Conservation (phyloP, 2,113 vertebrate species). For the Gorsachius goisagi region DNA sequence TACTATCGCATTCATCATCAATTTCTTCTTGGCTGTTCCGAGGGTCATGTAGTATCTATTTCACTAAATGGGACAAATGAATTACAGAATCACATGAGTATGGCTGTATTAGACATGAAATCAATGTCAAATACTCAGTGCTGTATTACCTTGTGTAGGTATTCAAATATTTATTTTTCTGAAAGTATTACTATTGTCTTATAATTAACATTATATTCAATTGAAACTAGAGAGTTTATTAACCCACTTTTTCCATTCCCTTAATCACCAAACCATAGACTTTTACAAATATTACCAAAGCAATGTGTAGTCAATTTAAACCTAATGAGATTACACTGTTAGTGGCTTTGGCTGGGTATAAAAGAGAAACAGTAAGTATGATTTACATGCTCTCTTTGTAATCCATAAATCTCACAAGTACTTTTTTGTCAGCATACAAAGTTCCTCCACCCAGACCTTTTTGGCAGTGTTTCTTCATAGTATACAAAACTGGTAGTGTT, state of each 20-base stretch:
- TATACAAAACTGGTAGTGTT: neutral
- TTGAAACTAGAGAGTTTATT: slow-evolving; percentile 1
- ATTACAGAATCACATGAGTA: neutral
- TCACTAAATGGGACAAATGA: neutral
- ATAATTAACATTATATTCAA: slow-evolving; percentile 9
- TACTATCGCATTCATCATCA: neutral
- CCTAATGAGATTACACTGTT: slow-evolving; percentile 52
- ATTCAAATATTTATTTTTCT: slow-evolving; percentile 4
- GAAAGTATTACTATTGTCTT: slow-evolving; percentile 2
- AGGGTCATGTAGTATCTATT: neutral
- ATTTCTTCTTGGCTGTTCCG: slow-evolving; percentile 2
- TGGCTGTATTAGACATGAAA: neutral
- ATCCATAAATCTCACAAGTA: slow-evolving; percentile 41
- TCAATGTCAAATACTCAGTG: neutral
- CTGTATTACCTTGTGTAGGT: neutral
- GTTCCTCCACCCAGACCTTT: neutral
- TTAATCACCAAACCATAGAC: slow-evolving; percentile 13
- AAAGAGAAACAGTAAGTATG: neutral
- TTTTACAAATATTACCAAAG: slow-evolving; percentile 37
- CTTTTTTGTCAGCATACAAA: neutral
- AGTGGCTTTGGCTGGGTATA: slow-evolving; percentile 24
- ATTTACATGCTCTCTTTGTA: slow-evolving; percentile 25
- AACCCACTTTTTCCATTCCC: neutral
- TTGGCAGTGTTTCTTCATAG: neutral
- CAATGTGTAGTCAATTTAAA: slow-evolving; percentile 43